A percentile compares a stretch with the other conserved stretches of the same genome.
Conservation (phyloP, 2,888 invertebrate genomes). For the Caenorhabditis becei region DNA sequence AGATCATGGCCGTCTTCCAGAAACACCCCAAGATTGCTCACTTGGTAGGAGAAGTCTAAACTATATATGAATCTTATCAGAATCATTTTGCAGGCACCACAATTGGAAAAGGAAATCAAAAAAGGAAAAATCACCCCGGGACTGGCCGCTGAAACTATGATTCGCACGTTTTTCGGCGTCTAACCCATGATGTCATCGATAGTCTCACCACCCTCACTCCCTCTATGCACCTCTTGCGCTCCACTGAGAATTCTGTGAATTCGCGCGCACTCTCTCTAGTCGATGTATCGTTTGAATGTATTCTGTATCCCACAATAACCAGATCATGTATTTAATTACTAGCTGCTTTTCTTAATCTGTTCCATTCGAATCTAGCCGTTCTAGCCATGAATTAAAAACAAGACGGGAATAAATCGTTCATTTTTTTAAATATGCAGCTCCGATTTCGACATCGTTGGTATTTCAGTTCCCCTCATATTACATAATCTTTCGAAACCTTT, state of each 20-base stretch:
- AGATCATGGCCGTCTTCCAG: slow-evolving; percentile 72
- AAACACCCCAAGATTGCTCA: slow-evolving; percentile 69
- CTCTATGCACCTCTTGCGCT: slow-evolving; percentile 17
- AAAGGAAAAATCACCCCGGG: slow-evolving; percentile 72
- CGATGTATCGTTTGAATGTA: not conserved
- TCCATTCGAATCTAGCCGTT: slow-evolving; percentile 38
- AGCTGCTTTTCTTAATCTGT: slow-evolving; percentile 9
- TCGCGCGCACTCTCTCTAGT: slow-evolving; percentile 22
- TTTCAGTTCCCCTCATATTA: slow-evolving; percentile 18
- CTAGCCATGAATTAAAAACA: slow-evolving; percentile 41
- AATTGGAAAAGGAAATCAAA: slow-evolving; percentile 64
- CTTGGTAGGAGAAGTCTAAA: slow-evolving; percentile 31
- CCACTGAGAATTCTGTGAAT: slow-evolving; percentile 41
- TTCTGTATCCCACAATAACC: not conserved
- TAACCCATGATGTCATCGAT: slow-evolving; percentile 6
- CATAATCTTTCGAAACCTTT: not conserved
- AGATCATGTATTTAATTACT: slow-evolving; percentile 18
- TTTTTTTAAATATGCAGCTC: not conserved
- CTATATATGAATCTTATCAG: not conserved
- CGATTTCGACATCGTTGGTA: not conserved
- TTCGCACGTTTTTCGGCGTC: slow-evolving; percentile 70
- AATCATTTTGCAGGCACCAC: slow-evolving; percentile 57
- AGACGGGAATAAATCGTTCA: slow-evolving; percentile 33
- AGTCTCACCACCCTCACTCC: not conserved
- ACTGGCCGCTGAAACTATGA: slow-evolving; percentile 72